Base-by-base conservation (phyloP, 2,888 invertebrate species). In the Cartodere bifasciata region DNA sequence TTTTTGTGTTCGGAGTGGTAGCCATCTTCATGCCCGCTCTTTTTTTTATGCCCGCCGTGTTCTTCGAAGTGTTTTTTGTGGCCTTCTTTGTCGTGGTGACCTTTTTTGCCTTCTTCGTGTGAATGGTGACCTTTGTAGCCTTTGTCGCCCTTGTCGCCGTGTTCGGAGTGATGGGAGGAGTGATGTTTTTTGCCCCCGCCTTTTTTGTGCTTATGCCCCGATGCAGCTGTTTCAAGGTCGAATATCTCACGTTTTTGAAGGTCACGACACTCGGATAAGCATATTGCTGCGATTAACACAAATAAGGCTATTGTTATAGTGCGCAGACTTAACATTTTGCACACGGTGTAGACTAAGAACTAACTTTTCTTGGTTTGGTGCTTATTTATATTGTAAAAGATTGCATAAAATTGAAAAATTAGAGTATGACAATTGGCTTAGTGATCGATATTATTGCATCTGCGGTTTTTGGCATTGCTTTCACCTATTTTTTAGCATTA, bases 71-170 rank as follows among this genome's bases (percentile, higher is more conserved):
- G 68, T 12, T 71, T 70, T 16, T 68, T 62, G 44, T 77, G 74
- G 23, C 67, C 65, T 45, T 75, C 75, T 38, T 75, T 73, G 44
- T 78, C 73, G 47, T 75, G 75, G 45, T 78, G 72, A 0, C 80
- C 79, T 43, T 74, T 72, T 30, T 68, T 63, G 2, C 66, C 69
- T 48, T 75, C 72, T 34, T 70, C 67, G 42, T 71, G 68, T 39
- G 73, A 65, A 50, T 78, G 75, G 37, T 65, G 56, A 2, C 71
- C 75, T 62, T 75, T 72, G 49, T 75, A 75, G 1, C 73, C 74
- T 49, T 76, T 75, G 46, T 73, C 72, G 9, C 75, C 75, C 31
- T 71, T 66, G 30, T 72, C 72, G 2, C 67, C 69, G 32, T 70
- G 66, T 10, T 63, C 60, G 23, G 65, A 61, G 29, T 69, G 66